Evolutionary conservation across 2,113 vertebrate species (phyloP).

Genomic region (Grammomys dolichurus): DNA sequence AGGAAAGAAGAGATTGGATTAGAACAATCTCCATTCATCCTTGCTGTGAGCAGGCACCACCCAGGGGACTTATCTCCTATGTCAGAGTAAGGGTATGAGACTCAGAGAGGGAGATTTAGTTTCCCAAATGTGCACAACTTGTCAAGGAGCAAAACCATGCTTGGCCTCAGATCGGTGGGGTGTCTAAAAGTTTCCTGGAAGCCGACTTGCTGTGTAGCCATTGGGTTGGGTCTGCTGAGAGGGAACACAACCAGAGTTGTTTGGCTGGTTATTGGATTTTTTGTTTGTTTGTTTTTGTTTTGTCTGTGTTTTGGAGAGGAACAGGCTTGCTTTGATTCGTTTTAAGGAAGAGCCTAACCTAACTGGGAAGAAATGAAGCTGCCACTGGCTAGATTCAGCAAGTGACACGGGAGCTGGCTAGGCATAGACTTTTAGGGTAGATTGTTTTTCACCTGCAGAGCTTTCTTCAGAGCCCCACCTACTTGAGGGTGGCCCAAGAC

Average conservation of each 20-base stretch:
- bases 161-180: background rate
- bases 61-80: background rate
- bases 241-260: background rate
- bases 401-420: no score
- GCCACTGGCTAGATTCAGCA: background rate
- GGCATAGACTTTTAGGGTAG: background rate
- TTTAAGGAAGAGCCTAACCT: background rate
- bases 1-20: no score
- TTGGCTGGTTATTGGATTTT: background rate
- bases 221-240: rapidly evolving
- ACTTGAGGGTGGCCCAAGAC: background rate
- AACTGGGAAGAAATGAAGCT: background rate
- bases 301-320: constrained; percentile 1
- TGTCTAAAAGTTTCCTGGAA: background rate
- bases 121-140: background rate
- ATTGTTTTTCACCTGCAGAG: background rate
- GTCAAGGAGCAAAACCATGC: background rate
- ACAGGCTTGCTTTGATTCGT: background rate
- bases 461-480: background rate
- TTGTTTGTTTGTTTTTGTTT: background rate
- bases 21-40: background rate
- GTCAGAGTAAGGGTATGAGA: background rate
- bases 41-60: background rate
- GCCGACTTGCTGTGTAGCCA: background rate
- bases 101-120: background rate